Evolutionary conservation across 2,888 invertebrate genomes (phyloP), one percentile per base, ranked within the genome.

Genomic region (Tetragnatha montana): DNA sequence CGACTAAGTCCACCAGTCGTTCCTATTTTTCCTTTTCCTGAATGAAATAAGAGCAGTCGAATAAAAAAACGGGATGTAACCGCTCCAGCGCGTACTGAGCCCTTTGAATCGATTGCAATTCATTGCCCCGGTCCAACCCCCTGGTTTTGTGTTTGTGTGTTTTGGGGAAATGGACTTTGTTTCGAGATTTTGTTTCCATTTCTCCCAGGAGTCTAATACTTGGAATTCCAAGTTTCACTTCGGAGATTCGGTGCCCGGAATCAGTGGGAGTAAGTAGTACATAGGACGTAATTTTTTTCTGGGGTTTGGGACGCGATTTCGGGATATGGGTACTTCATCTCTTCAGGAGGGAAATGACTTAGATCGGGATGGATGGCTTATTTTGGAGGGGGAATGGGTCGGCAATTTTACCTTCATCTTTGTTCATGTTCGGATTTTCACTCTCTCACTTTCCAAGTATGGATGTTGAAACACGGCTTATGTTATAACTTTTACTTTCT

Each of bases 91-190:
- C 51, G 21, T 17, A 51, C 8, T 82, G 74, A 82, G 82, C 81
- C 47, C 60, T 22, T 35, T 50, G 51, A 82, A 82, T 82, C 82
- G 82, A 82, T 82, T 82, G 82, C 82, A 82, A 82, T 82, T 82
- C 82, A 82, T 82, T 82, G 82, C 71, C 50, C 60, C 51, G 71
- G 22, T 19, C 70, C 51, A 60, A n/a, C 73, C 60, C 73, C 73
- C 51, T 60, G 50, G 82, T 74, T 82, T 82, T 82, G 73, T 82
- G 82, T 74, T 74, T 82, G 82, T 82, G 74, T 82, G 82, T 82
- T 74, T 82, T 82, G 50, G 51, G 50, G 74, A 82, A 82, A 82
- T 74, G 82, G 82, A 82, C 82, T 82, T 82, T 82, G 82, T 73
- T 82, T 21, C n/a, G 51, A 73, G 73, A 74, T 51, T 71, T 82